Conservation (phyloP, 2,888 invertebrate species). For the Patella ulyssiponensis region DNA sequence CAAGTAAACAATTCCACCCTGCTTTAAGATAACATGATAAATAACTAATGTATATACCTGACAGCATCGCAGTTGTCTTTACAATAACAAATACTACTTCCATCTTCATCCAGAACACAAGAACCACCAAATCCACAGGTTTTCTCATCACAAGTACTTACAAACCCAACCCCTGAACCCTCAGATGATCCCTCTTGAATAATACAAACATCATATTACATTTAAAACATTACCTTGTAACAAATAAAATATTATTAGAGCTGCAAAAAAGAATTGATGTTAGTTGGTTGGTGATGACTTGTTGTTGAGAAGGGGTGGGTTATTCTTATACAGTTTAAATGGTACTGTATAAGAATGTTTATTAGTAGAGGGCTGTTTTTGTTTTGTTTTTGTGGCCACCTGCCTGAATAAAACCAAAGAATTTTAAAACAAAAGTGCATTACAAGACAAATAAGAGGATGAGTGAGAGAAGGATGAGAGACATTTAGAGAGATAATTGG, state of each 20-base stretch:
- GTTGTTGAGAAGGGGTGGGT: too few relatives aligned
- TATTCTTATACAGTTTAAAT: too few relatives aligned
- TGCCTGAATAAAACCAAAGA: not conserved
- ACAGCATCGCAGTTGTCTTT: conserved; percentile 82
- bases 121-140: conserved; percentile 77
- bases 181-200: conserved; percentile 20
- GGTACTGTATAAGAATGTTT: too few relatives aligned
- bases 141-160: conserved; percentile 67
- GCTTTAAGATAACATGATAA: not conserved
- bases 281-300: too few relatives aligned
- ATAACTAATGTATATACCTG: conserved; percentile 48
- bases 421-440: not conserved
- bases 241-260: too few relatives aligned
- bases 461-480: too few relatives aligned
- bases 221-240: not conserved
- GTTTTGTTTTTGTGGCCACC: not conserved
- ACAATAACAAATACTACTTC: conserved; percentile 85
- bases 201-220: not conserved
- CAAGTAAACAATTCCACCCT: too few relatives aligned
- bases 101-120: conserved; percentile 82
- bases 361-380: too few relatives aligned
- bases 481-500: too few relatives aligned
- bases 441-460: not conserved
- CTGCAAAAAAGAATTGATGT: too few relatives aligned
- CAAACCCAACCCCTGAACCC: conserved; percentile 45